Base-by-base conservation (phyloP, 2,797 vertebrate species). In the Melanitta fusca region DNA sequence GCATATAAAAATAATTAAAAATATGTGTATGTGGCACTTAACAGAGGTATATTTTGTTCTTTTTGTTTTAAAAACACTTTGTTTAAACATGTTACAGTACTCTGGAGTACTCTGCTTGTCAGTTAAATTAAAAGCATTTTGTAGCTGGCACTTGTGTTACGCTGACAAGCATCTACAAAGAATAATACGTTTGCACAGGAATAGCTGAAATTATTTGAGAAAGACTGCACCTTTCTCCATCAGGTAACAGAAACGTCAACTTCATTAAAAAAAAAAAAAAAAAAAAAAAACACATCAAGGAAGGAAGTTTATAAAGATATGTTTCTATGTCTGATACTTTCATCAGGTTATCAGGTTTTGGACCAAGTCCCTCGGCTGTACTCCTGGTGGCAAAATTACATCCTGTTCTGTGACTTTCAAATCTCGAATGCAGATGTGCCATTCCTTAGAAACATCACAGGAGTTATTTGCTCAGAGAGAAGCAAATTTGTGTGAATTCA, bases 361-460 rank as follows among this genome's bases (percentile, higher is more conserved):
- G 87, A 85, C 70, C 22, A 74, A 85, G 8, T 88, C 74, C 64
- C 64, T 83, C 78, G 49, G 58, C 60, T 90, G 60, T 45, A 53
- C 41, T 91, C 20, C 25, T 80, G 28, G 74, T 92, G 68, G 68
- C 84, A 97, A 91, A 91, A 83, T 43, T 88, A 74, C 79, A 94
- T 87, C 88, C 66, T 91, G 66, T 66, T 95, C 56, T 18, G 60
- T 89, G 80, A 94, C 91, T 96, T 95, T 86, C 27, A 93, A 72
- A 77, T 88, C 89, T 94, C 49, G 2, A 65, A 34, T 88, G 88
- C 93, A 93, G 95, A 93, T 96, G 92, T 94, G 88, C 77, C 89
- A 85, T 88, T 94, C 73, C 80, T 91, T 70, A 91, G 83, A 94
- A 88, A 84, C 65, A 85, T 77, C 82, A 81, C n/a, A 79, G 36